These are phyloP conservation scores for Prosopocoilus inquinatus DNA, from an alignment of 2,888 invertebrate genomes.

Conservation along the genomic window DNA sequence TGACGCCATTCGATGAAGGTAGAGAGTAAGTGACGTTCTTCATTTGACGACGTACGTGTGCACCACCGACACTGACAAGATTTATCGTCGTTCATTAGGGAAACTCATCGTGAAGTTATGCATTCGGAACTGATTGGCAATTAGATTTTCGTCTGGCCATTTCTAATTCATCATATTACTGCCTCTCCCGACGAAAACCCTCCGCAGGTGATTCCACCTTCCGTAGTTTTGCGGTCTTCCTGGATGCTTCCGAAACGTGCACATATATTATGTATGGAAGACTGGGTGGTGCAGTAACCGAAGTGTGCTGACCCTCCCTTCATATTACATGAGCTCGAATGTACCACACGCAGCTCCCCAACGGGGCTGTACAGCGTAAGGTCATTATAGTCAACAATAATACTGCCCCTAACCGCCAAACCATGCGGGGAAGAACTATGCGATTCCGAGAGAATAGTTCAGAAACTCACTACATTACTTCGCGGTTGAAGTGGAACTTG, in stretches of 20 bases:
- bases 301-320: constrained; percentile 35
- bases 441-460: constrained; percentile 41
- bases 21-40: no score
- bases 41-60: not conserved
- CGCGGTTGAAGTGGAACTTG: constrained; percentile 35
- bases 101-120: not conserved
- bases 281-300: constrained; percentile 31
- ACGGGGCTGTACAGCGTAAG: constrained; percentile 30
- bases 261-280: constrained; percentile 35
- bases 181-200: not conserved
- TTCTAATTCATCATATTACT: not conserved
- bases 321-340: constrained; percentile 33
- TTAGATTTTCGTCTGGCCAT: constrained; percentile 2
- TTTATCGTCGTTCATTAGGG: constrained; percentile 4
- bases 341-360: constrained; percentile 14
- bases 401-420: constrained; percentile 34
- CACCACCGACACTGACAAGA: not conserved
- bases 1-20: no score
- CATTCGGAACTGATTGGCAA: constrained; percentile 1
- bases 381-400: constrained; percentile 41
- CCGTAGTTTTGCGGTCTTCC: not conserved
- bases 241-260: constrained; percentile 19
- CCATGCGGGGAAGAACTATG: constrained; percentile 41
- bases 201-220: not conserved
- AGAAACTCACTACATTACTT: constrained; percentile 40